Conservation (phyloP, 2,888 invertebrate species). For the Merodon equestris region DNA sequence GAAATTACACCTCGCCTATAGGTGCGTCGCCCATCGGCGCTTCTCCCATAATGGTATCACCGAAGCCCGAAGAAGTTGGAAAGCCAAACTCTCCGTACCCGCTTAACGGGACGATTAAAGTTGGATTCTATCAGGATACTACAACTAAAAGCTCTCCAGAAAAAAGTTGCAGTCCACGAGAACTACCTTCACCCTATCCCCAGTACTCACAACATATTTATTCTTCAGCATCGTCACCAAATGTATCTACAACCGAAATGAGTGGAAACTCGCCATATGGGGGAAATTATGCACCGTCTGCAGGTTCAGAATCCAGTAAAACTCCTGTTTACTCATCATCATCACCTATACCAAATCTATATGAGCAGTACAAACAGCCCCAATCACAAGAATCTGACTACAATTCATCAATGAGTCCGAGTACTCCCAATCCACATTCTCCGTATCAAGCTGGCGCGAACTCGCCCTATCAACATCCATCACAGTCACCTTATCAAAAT, state of each 20-base stretch:
- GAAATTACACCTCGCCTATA: constrained; percentile 86
- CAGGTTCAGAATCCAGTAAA: constrained; percentile 76
- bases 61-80: constrained; percentile 83
- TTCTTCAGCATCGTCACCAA: constrained; percentile 81
- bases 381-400: constrained; percentile 81
- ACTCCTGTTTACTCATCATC: constrained; percentile 77
- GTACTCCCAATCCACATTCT: constrained; percentile 80
- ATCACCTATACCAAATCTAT: constrained; percentile 78
- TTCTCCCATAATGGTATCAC: constrained; percentile 87
- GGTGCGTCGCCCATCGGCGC: constrained; percentile 81
- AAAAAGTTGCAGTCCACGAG: constrained; percentile 89
- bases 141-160: constrained; percentile 91
- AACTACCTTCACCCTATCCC: constrained; percentile 83
- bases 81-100: constrained; percentile 84
- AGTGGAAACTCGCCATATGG: constrained; percentile 77
- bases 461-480: constrained; percentile 79
- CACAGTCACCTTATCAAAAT: constrained; percentile 78
- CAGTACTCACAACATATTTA: constrained; percentile 82
- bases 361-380: constrained; percentile 82
- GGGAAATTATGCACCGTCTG: constrained; percentile 76
- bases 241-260: constrained; percentile 79
- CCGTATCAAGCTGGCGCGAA: constrained; percentile 80
- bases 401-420: constrained; percentile 81
- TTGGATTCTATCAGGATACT: constrained; percentile 94
- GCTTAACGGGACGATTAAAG: constrained; percentile 90